Evolutionary conservation across 2,888 invertebrate species (phyloP).

Genomic region (Desoria tigrina): DNA sequence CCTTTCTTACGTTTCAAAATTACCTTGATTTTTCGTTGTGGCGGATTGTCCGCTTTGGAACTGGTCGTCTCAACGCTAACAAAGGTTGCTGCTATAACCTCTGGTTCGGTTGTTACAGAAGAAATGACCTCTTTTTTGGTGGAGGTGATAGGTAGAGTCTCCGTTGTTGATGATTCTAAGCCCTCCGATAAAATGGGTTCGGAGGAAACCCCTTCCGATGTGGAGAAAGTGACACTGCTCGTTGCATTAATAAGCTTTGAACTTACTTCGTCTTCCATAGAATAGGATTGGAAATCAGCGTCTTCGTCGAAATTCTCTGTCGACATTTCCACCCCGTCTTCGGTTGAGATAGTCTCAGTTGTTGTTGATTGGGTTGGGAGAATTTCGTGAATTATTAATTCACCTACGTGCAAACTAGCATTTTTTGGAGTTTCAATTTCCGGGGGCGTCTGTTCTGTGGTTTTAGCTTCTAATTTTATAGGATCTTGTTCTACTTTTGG

Average conservation of each 20-base stretch:
- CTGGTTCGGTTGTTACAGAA: not conserved
- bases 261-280: not conserved
- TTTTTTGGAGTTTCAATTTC: slow-evolving; percentile 3
- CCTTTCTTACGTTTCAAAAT: slow-evolving; percentile 14
- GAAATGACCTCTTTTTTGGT: not conserved
- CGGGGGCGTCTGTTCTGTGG: not conserved
- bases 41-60: not conserved
- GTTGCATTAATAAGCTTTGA: not conserved
- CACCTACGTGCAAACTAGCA: not conserved
- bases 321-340: not conserved
- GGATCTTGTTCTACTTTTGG: not conserved
- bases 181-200: not conserved
- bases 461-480: not conserved
- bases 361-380: slow-evolving; percentile 12
- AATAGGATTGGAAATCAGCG: not conserved
- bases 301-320: slow-evolving; percentile 8
- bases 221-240: not conserved
- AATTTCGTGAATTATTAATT: slow-evolving; percentile 13
- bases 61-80: not conserved
- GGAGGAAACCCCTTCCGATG: not conserved
- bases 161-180: not conserved
- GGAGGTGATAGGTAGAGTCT: not conserved
- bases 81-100: not conserved
- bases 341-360: not conserved
- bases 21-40: slow-evolving; percentile 10